Base-by-base conservation (phyloP, 2,888 invertebrate species). In the Allacma fusca region DNA sequence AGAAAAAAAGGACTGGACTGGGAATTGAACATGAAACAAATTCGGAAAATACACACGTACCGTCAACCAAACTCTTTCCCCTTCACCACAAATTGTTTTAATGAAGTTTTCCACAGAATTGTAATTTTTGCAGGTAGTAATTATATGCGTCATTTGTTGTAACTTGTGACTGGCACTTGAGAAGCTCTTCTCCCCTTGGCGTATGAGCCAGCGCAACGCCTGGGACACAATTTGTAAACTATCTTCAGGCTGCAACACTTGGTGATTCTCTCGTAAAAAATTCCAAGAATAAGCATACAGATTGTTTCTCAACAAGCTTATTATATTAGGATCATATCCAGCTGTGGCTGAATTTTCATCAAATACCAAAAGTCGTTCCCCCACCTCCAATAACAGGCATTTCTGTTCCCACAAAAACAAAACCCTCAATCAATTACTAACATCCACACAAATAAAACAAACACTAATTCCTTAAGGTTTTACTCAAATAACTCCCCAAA, bases 261-360 rank as follows among this genome's bases (percentile, higher is more conserved):
- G 23, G 24, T 76, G 59, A 28, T 70, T 76, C 19, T 76, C 76
- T 13, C 76, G 59, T 13, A 76, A 40, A 26, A 62, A 70, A 64
- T 76, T 76, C 76, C 76, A 76, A 19, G 76, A 70, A 40, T 70
- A 76, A 0, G 76, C 76, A 62, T 76, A 70, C 26, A 70, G 23
- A 64, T 76, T 76, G 26, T 70, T 70, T 13, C 59, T n/a, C n/a
- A 69, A 19, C 1, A 44, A 69, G 21, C 21, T 21, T 13, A 70
- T 57, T 19, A 62, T 64, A 24, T 59, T 50, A 34, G 59, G 59
- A n/a, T 72, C 59, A 72, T 62, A 34, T 19, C 23, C 29, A 19
- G 57, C n/a, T n/a, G 28, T n/a, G 1, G n/a, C 21, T 34, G 59
- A 72, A 23, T 62, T n/a, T 29, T 34, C 57, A 29, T 72, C 72